A percentile compares a stretch with the other conserved stretches of the same genome.
Conservation (phyloP, 2,113 vertebrate genomes). For the Paracanthobrama guichenoti region DNA sequence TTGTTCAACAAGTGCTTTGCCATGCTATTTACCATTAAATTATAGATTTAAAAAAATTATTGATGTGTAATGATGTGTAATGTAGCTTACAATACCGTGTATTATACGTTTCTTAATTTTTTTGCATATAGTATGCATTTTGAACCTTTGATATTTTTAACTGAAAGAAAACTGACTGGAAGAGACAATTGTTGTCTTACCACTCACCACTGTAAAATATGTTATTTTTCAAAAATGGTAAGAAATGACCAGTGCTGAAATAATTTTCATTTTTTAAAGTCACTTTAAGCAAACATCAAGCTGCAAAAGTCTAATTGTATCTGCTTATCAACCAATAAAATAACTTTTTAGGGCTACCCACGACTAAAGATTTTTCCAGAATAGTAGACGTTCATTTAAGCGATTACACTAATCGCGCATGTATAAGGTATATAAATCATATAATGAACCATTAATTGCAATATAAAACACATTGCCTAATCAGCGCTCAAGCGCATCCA, state of each 20-base stretch:
- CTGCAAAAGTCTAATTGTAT: not conserved
- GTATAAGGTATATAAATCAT: too few species aligned
- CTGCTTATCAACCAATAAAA: not conserved
- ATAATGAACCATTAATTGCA: too few species aligned
- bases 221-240: not conserved
- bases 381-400: too few species aligned
- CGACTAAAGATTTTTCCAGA: too few species aligned
- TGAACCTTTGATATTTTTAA: not conserved
- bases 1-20: not conserved
- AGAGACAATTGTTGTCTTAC: not conserved
- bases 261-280: not conserved
- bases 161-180: not conserved
- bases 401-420: too few species aligned
- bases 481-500: too few species aligned
- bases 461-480: too few species aligned
- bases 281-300: not conserved
- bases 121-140: not conserved
- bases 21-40: not conserved
- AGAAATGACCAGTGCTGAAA: not conserved
- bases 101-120: not conserved
- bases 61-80: too few species aligned
- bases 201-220: too few species aligned
- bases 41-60: not conserved
- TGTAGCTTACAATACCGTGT: not conserved
- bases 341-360: too few species aligned